Conservation (phyloP, 2,888 invertebrate species). For the Bombyx huttoni region DNA sequence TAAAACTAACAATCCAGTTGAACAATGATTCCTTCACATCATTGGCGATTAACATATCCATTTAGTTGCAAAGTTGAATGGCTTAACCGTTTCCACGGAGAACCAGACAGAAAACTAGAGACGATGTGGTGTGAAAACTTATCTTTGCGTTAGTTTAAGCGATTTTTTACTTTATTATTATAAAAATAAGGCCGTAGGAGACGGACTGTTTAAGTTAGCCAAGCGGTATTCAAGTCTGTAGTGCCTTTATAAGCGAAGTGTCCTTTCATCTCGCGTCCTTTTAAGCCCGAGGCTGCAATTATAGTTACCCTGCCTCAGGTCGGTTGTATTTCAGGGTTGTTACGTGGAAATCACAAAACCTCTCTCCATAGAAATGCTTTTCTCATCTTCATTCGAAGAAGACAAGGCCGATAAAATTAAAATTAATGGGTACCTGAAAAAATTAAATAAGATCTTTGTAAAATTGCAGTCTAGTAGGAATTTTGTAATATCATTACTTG, state of each 20-base stretch:
- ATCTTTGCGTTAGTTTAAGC: background rate
- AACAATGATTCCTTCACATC: background rate
- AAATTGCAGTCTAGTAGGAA: no score
- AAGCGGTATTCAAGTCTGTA: slow-evolving; percentile 32
- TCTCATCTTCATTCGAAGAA: no score
- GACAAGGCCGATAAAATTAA: no score
- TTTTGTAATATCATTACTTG: no score
- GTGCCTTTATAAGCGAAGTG: slow-evolving; percentile 43
- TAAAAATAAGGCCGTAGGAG: background rate
- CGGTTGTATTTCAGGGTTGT: slow-evolving; percentile 39
- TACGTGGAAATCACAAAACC: background rate
- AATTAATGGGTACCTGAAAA: no score
- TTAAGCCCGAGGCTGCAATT: slow-evolving; percentile 61
- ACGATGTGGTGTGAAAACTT: slow-evolving; percentile 23
- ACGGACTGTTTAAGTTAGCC: slow-evolving; percentile 13
- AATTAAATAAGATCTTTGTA: no score
- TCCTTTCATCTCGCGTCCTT: slow-evolving; percentile 56
- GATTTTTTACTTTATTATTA: slow-evolving; percentile 3
- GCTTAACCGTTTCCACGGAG: slow-evolving; percentile 44
- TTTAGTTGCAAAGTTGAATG: slow-evolving; percentile 22
- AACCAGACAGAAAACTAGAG: slow-evolving; percentile 45
- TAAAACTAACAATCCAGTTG: background rate
- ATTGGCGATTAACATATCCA: slow-evolving; percentile 1
- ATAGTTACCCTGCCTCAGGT: slow-evolving; percentile 53
- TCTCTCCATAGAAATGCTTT: background rate